Percentiles rank a stretch among this genome's conserved stretches.
Conservation (phyloP, 2,797 vertebrate species). For the Enteromius fasciolatus region DNA sequence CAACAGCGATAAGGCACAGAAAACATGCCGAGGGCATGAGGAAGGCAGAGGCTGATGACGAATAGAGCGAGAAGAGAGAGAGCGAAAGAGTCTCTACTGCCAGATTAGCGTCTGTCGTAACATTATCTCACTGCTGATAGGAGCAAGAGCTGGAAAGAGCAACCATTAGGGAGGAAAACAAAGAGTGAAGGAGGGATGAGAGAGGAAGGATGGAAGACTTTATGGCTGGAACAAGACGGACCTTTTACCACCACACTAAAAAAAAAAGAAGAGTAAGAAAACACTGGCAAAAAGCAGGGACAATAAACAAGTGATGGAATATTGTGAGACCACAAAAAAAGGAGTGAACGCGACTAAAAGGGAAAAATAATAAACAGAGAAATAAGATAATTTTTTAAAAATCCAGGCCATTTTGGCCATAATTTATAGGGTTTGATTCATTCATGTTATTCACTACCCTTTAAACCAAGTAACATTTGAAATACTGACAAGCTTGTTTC, state of each 20-base stretch:
- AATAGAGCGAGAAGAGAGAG: background rate
- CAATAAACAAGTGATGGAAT: constrained; percentile 16
- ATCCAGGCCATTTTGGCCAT: background rate
- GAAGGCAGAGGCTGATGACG: constrained; percentile 11
- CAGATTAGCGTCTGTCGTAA: constrained; percentile 79
- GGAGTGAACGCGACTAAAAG: constrained; percentile 12
- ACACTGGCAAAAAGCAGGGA: constrained; percentile 29
- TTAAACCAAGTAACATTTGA: background rate
- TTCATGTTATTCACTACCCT: background rate
- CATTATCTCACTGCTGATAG: constrained; percentile 80
- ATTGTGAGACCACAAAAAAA: constrained; percentile 1
- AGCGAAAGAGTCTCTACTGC: constrained; percentile 63
- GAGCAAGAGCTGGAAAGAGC: constrained; percentile 59
- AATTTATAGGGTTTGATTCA: background rate
- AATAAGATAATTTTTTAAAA: constrained; percentile 14
- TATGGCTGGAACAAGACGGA: constrained; percentile 55
- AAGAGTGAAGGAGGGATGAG: constrained; percentile 27
- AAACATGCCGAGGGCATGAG: constrained; percentile 9
- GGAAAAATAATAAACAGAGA: constrained; percentile 24
- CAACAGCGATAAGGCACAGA: constrained; percentile 18
- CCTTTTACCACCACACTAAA: constrained; percentile 43
- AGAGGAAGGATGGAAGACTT: constrained; percentile 28
- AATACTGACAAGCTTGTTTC: background rate
- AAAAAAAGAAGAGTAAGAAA: constrained; percentile 30
- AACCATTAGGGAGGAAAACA: constrained; percentile 47